phyloP scores from a whole-genome alignment of 2,113 vertebrate genomes.

The Aldabrachelys gigantea region DNA sequence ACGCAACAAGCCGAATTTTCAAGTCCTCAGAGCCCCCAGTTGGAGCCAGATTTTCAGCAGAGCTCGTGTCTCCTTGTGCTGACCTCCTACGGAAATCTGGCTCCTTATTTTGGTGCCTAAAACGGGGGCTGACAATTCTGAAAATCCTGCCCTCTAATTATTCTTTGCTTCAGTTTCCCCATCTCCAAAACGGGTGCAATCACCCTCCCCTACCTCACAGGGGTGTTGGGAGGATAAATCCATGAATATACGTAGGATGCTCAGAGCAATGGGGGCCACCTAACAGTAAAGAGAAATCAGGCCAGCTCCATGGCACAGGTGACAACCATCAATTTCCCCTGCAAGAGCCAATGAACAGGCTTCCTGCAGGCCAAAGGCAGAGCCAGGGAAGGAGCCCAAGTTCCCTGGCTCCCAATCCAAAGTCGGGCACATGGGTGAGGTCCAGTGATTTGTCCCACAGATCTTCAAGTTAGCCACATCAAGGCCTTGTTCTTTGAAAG shows the following conservation, averaged over 20 bases:
- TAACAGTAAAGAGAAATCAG: not conserved
- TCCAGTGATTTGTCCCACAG: not conserved
- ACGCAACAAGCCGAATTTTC: too few species aligned
- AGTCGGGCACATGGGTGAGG: not conserved
- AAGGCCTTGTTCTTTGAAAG: not conserved
- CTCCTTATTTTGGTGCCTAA: not conserved
- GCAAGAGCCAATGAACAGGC: not conserved
- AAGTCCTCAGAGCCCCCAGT: too few species aligned
- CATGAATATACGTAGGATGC: not conserved
- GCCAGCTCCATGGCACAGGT: not conserved
- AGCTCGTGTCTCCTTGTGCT: too few species aligned
- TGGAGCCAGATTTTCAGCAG: too few species aligned
- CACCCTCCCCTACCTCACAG: not conserved
- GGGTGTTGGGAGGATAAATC: not conserved
- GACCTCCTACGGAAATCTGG: not conserved
- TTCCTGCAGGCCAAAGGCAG: not conserved
- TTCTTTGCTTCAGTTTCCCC: not conserved
- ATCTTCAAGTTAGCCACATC: not conserved
- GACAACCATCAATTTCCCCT: not conserved
- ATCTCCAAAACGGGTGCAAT: not conserved
- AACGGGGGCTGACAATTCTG: not conserved
- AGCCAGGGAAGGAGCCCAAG: not conserved
- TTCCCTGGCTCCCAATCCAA: not conserved
- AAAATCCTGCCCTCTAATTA: not conserved
- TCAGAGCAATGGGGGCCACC: not conserved